Conservation (phyloP, 2,797 vertebrate genomes). For the Oreonectes daqikongensis region DNA sequence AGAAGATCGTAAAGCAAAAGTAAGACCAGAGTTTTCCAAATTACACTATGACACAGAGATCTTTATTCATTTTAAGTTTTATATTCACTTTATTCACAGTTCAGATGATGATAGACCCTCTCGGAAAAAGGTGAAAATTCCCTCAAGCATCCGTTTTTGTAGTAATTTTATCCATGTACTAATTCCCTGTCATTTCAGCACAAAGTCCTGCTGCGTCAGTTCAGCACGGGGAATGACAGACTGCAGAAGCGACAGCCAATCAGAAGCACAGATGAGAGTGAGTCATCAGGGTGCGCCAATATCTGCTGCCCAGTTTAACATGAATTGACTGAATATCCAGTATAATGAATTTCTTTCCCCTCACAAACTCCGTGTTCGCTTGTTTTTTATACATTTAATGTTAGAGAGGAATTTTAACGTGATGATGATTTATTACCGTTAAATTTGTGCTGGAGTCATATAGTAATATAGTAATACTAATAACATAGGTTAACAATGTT, state of each 20-base stretch:
- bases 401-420: too few species aligned
- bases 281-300: conserved; percentile 59
- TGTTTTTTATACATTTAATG: too few species aligned
- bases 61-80: background rate
- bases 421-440: too few species aligned
- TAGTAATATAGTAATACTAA: too few species aligned
- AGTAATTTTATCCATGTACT: conserved; percentile 13
- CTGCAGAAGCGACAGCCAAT: conserved; percentile 91
- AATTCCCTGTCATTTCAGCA: conserved; percentile 76
- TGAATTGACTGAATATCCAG: too few species aligned
- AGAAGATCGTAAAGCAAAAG: conserved; percentile 88
- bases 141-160: background rate
- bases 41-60: background rate
- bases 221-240: conserved; percentile 89
- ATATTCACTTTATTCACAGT: conserved; percentile 69
- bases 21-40: conserved; percentile 68
- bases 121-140: conserved; percentile 86
- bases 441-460: too few species aligned
- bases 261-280: conserved; percentile 90
- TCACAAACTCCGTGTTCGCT: too few species aligned
- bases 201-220: conserved; percentile 93
- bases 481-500: too few species aligned
- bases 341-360: too few species aligned
- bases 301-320: background rate
- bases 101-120: conserved; percentile 85